Evolutionary conservation across 2,888 invertebrate species (phyloP).

Genomic region (Teleogryllus oceanicus): DNA sequence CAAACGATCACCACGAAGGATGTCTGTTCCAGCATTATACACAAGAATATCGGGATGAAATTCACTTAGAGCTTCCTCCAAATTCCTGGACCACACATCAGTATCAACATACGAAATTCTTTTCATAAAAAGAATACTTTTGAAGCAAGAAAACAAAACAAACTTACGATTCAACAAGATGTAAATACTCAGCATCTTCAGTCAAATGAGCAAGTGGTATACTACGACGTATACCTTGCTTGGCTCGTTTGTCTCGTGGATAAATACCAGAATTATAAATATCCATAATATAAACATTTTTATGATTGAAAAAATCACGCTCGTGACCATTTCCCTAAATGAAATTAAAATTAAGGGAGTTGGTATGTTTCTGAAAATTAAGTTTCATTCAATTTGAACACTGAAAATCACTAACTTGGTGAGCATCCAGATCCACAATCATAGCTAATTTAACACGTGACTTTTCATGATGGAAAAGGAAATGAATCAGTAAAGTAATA

Average conservation of each 20-base stretch:
- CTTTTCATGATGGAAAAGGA: conserved; percentile 57
- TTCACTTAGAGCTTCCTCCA: conserved; percentile 63
- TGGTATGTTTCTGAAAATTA: not conserved
- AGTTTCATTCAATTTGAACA: too few relatives aligned
- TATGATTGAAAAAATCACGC: conserved; percentile 68
- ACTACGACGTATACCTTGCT: conserved; percentile 65
- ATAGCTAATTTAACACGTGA: conserved; percentile 63
- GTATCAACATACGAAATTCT: not conserved
- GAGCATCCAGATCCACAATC: conserved; percentile 89
- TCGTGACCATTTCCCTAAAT: conserved; percentile 81
- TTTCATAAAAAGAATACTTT: not conserved
- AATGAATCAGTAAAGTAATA: conserved; percentile 72
- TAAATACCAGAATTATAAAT: conserved; percentile 80
- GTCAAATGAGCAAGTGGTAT: conserved; percentile 63
- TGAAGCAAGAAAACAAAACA: conserved; percentile 21
- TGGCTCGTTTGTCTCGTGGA: conserved; percentile 71
- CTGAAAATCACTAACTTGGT: conserved; percentile 60
- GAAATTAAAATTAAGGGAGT: not conserved
- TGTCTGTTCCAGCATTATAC: conserved; percentile 93
- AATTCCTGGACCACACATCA: conserved; percentile 53
- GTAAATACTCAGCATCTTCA: conserved; percentile 67
- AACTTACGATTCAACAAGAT: conserved; percentile 61
- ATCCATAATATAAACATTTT: conserved; percentile 80
- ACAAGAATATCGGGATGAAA: conserved; percentile 76
- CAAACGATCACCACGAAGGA: conserved; percentile 72